Evolutionary conservation across 2,797 vertebrate genomes (phyloP).

Genomic region (Diglossa cyanea): DNA sequence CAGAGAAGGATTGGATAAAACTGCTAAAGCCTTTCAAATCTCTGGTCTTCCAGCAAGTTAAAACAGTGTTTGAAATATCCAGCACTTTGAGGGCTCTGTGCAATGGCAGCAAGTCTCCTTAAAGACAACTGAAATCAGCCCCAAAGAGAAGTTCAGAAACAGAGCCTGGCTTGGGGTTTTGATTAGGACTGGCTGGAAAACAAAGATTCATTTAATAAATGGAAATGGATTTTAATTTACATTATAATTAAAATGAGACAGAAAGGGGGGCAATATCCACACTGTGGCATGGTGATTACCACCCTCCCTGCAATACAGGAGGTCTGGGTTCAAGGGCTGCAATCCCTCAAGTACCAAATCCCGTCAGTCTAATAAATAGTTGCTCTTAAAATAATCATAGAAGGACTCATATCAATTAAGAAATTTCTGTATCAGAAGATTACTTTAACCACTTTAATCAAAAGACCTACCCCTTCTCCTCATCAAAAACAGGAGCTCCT

Average conservation of each 20-base stretch:
- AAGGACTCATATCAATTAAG: not conserved
- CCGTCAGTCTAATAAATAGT: not conserved
- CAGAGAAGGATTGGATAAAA: not conserved
- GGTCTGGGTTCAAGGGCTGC: not conserved
- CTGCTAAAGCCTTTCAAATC: not conserved
- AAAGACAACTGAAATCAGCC: not conserved
- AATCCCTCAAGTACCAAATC: not conserved
- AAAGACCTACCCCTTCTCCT: not conserved
- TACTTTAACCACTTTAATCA: constrained; percentile 13
- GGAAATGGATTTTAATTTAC: not conserved
- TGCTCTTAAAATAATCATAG: not conserved
- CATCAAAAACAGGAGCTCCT: not conserved
- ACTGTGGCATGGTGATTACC: not conserved
- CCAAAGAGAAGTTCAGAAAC: not conserved
- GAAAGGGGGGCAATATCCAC: not conserved
- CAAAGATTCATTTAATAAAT: not conserved
- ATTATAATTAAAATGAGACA: not conserved
- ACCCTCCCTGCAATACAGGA: not conserved
- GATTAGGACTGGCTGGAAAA: not conserved
- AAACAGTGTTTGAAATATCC: not conserved
- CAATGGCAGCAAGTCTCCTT: not conserved
- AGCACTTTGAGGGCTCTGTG: not conserved
- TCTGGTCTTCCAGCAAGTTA: not conserved
- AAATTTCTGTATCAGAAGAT: not conserved
- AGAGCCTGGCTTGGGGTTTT: not conserved